Percentiles rank a stretch among this genome's conserved stretches.
Evolutionary conservation across 2,888 invertebrate species (phyloP).

Genomic region (Tanypteryx hageni): DNA sequence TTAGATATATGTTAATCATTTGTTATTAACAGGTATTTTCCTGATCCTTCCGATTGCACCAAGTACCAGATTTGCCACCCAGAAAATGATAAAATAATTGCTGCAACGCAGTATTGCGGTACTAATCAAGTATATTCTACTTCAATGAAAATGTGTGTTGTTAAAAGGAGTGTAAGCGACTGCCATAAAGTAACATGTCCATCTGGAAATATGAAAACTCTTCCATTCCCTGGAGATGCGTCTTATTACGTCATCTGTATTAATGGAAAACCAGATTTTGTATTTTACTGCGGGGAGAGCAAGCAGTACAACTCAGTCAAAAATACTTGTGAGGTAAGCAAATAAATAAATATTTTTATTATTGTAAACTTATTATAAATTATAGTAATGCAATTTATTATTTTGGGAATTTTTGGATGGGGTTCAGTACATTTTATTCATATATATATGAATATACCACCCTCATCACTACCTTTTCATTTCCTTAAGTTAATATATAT

Average conservation of each 20-base stretch:
- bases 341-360: background rate
- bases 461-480: no score
- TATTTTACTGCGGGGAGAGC: slow-evolving; percentile 2
- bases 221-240: background rate
- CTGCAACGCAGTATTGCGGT: background rate
- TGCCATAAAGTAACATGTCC: slow-evolving; percentile 29
- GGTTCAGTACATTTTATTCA: no score
- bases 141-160: background rate
- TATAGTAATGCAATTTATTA: no score
- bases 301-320: background rate
- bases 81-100: background rate
- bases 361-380: background rate
- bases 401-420: no score
- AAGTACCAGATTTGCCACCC: slow-evolving; percentile 6
- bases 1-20: no score
- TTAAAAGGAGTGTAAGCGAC: background rate
- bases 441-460: no score
- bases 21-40: background rate
- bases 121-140: background rate
- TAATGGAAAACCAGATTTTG: background rate
- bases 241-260: slow-evolving; percentile 29
- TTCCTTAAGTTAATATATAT: no score
- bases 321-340: slow-evolving; percentile 5
- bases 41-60: background rate
- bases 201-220: background rate